Evolutionary conservation across 2,888 invertebrate species (phyloP).

Genomic region (Ptychoptera albimana): DNA sequence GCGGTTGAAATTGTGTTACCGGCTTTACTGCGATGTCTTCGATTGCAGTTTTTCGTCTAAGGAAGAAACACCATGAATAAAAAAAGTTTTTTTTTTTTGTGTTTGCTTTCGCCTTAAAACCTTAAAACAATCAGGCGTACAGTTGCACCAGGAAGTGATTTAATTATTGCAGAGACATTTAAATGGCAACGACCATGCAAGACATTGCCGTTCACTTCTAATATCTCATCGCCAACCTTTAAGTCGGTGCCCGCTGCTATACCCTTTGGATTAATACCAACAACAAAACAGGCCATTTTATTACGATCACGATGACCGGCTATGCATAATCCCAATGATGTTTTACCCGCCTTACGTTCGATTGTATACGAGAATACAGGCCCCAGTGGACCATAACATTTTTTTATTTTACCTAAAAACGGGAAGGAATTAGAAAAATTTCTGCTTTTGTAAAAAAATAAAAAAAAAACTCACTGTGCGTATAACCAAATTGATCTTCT

Average conservation of each 20-base stretch:
- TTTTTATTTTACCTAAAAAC: slow-evolving; percentile 72
- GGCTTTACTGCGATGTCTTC: slow-evolving; percentile 83
- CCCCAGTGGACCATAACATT: slow-evolving; percentile 75
- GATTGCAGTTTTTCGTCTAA: slow-evolving; percentile 51
- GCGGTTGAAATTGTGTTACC: slow-evolving; percentile 66
- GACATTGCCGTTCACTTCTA: slow-evolving; percentile 91
- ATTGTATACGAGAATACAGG: slow-evolving; percentile 47
- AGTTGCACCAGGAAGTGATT: slow-evolving; percentile 64
- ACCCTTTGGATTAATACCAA: slow-evolving; percentile 85
- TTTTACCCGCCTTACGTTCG: slow-evolving; percentile 48
- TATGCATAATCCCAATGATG: slow-evolving; percentile 77
- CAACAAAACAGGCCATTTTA: slow-evolving; percentile 92
- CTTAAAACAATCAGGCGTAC: slow-evolving; percentile 77
- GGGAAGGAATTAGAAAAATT: background rate
- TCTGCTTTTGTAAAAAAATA: background rate
- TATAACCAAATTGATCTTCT: slow-evolving; percentile 89
- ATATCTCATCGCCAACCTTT: slow-evolving; percentile 83
- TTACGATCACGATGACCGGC: slow-evolving; percentile 89
- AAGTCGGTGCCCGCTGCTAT: slow-evolving; percentile 59
- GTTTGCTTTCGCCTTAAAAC: too few species aligned
- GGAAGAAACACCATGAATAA: background rate
- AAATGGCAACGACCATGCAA: slow-evolving; percentile 89
- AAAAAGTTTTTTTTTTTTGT: background rate
- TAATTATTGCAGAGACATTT: slow-evolving; percentile 92
- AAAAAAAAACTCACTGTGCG: slow-evolving; percentile 24